A percentile compares a stretch with the other conserved stretches of the same genome.
phyloP scores from a whole-genome alignment of 2,113 vertebrate genomes.

The Anoura caudifer region DNA sequence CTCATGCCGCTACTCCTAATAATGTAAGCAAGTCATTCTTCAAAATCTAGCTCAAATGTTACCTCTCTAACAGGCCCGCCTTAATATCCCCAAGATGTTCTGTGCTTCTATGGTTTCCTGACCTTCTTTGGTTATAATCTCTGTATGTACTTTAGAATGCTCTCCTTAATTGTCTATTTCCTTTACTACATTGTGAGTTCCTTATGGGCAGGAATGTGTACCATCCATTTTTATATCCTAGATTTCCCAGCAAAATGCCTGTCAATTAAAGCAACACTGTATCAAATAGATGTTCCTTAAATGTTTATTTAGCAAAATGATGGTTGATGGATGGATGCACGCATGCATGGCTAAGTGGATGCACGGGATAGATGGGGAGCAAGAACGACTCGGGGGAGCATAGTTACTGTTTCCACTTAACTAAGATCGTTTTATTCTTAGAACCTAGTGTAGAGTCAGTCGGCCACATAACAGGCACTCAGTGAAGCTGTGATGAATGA shows the following conservation, averaged over 20 bases:
- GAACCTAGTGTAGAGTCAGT: neutral
- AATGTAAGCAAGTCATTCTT: neutral
- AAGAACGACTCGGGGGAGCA: neutral
- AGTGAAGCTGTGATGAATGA: neutral
- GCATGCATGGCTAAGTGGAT: neutral
- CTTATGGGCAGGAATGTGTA: neutral
- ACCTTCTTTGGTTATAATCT: neutral
- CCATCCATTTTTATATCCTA: neutral
- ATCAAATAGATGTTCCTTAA: neutral
- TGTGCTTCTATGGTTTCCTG: neutral
- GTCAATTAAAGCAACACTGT: neutral
- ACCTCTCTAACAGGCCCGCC: neutral
- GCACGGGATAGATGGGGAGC: neutral
- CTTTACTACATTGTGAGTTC: neutral
- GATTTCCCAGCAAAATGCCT: neutral
- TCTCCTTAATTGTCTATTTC: neutral
- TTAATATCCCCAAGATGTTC: neutral
- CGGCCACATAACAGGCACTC: neutral
- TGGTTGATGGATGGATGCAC: neutral
- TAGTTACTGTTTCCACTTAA: neutral
- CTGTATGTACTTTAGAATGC: neutral
- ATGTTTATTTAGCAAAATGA: neutral
- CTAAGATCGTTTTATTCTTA: neutral
- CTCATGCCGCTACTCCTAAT: neutral
- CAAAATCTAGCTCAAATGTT: neutral